Evolutionary conservation across 1,140 invertebrate genomes (phyloP).

Genomic region (Tetragnatha versicolor): DNA sequence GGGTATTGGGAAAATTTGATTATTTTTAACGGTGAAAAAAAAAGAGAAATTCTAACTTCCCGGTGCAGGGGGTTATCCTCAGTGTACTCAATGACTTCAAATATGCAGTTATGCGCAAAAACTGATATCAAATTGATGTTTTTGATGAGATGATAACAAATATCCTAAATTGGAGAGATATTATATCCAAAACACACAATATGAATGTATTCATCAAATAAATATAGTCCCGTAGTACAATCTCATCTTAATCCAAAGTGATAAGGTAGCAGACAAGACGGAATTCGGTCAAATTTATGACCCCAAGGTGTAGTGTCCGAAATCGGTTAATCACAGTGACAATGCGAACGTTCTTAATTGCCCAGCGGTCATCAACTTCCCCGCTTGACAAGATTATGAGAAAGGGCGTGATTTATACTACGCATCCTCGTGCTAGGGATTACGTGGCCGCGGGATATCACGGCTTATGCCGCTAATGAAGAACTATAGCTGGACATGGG

Average conservation of each 20-base stretch:
- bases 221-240: neutral
- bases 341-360: neutral
- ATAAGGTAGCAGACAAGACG: neutral
- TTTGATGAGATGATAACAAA: too few species aligned
- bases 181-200: too few species aligned
- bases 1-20: too few species aligned
- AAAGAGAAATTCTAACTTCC: too few species aligned
- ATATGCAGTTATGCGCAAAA: too few species aligned
- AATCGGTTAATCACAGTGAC: slow-evolving; percentile 18
- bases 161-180: too few species aligned
- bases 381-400: slow-evolving; percentile 54
- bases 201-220: neutral
- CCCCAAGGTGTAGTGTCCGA: neutral
- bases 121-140: too few species aligned
- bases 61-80: too few species aligned
- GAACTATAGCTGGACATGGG: slow-evolving; percentile 11
- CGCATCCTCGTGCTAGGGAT: slow-evolving; percentile 45
- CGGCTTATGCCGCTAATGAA: slow-evolving; percentile 32
- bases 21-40: too few species aligned
- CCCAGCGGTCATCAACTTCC: slow-evolving; percentile 42
- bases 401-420: slow-evolving; percentile 53
- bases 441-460: slow-evolving; percentile 19
- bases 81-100: too few species aligned
- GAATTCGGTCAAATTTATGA: too few species aligned
- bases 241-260: neutral